Conservation (phyloP, 2,888 invertebrate genomes). For the Lasioglossum malachurum region DNA sequence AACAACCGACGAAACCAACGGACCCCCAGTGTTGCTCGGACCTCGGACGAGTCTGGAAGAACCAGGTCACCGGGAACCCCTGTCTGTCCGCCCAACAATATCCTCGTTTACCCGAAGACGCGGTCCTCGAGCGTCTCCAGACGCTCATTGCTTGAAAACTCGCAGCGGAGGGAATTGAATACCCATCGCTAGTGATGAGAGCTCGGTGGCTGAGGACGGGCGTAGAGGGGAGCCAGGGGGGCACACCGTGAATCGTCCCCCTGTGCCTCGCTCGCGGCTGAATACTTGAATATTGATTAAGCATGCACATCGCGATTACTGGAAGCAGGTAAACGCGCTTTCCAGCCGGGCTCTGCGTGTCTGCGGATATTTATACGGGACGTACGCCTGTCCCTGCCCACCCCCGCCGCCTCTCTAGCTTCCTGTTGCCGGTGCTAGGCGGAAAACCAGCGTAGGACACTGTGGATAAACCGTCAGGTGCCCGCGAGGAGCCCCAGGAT, state of each 20-base stretch:
- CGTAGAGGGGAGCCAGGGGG: neutral
- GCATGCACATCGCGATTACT: conserved; percentile 76
- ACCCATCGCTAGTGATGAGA: conserved; percentile 42
- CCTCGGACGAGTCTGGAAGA: neutral
- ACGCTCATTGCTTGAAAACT: conserved; percentile 9
- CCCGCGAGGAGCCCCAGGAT: no score
- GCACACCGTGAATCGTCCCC: conserved; percentile 43
- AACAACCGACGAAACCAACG: neutral
- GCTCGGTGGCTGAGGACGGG: conserved; percentile 15
- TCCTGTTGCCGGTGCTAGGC: neutral
- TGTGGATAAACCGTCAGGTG: neutral
- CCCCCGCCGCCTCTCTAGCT: neutral
- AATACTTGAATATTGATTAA: conserved; percentile 80
- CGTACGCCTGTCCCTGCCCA: conserved; percentile 19
- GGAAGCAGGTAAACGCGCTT: conserved; percentile 65
- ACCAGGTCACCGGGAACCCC: neutral
- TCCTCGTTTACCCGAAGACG: conserved; percentile 9
- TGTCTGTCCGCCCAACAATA: neutral
- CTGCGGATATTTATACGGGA: conserved; percentile 72
- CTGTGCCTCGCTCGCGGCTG: conserved; percentile 55
- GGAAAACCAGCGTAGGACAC: neutral
- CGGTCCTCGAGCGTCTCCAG: neutral
- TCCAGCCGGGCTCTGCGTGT: conserved; percentile 69
- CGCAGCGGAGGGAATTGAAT: conserved; percentile 28
- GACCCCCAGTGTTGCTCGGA: neutral